Percentiles rank a stretch among this genome's conserved stretches.
phyloP scores from a whole-genome alignment of 1,140 invertebrate species.

The Pomacea maculata region DNA sequence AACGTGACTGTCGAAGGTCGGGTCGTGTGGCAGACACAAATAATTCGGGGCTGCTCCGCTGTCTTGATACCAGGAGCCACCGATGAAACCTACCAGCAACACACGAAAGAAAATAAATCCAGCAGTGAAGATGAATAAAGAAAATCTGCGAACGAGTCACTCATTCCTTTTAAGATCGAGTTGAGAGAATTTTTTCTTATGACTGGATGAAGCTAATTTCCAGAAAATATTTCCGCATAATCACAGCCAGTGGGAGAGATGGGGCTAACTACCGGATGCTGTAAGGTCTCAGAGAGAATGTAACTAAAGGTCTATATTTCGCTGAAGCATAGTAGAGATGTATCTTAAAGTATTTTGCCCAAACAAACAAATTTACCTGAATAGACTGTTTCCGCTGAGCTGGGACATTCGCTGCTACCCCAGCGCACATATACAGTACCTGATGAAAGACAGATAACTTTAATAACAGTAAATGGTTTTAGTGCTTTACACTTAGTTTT shows the following conservation, averaged over 20 bases:
- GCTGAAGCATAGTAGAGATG: no score
- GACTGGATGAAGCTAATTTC: no score
- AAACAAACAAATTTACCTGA: neutral
- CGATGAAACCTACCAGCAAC: neutral
- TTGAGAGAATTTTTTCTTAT: no score
- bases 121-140: no score
- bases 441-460: neutral
- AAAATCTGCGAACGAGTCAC: no score
- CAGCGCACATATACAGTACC: neutral
- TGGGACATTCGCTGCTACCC: neutral
- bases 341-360: neutral
- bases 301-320: no score
- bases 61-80: constrained; percentile 12
- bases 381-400: neutral
- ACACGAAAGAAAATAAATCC: no score
- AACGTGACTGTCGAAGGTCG: constrained; percentile 28
- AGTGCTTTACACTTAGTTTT: no score
- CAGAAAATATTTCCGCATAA: no score
- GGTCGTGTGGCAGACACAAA: constrained; percentile 7
- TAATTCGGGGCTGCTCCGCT: constrained; percentile 17
- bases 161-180: no score
- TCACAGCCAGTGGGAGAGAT: no score
- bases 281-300: neutral
- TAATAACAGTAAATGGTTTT: neutral
- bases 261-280: no score